Percentiles rank a stretch among this genome's conserved stretches.
Evolutionary conservation across 2,113 vertebrate genomes (phyloP).

Genomic region (Dolichallabes microphthalmus): DNA sequence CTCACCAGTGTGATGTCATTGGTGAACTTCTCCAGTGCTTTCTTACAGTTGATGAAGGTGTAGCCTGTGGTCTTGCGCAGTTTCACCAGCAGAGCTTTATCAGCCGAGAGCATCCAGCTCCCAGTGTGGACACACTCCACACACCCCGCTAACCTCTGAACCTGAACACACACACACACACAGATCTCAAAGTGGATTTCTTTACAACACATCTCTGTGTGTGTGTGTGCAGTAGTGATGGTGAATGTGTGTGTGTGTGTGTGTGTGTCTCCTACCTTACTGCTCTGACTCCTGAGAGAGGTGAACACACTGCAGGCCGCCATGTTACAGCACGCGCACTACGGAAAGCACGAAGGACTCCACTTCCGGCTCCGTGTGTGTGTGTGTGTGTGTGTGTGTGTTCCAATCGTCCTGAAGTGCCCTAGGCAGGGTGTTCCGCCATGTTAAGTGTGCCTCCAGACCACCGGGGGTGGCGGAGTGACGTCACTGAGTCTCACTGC

Average conservation of each 20-base stretch:
- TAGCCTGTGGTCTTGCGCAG: conserved; percentile 84
- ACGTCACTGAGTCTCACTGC: too few relatives aligned
- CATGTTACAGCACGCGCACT: conserved; percentile 52
- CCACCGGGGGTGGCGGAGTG: too few relatives aligned
- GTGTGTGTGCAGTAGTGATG: too few relatives aligned
- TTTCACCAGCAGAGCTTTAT: conserved; percentile 81
- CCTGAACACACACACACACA: conserved; percentile 5
- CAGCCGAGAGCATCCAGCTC: conserved; percentile 62
- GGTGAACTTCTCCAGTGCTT: conserved; percentile 80
- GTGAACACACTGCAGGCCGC: conserved; percentile 44
- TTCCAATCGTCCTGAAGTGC: background rate
- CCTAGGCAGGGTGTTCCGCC: too few relatives aligned
- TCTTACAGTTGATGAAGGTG: conserved; percentile 87
- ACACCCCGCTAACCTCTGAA: background rate
- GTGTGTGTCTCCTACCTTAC: conserved; percentile 43
- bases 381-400: background rate
- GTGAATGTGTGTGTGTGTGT: too few relatives aligned
- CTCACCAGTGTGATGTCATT: conserved; percentile 78
- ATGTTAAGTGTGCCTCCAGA: too few relatives aligned
- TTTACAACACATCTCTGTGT: background rate
- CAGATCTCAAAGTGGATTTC: background rate
- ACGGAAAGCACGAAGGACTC: conserved; percentile 30
- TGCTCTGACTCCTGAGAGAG: conserved; percentile 34
- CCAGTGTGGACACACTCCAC: conserved; percentile 59
- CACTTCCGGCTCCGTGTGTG: background rate